These are phyloP conservation scores for Lipotes vexillifer DNA, from an alignment of 2,113 vertebrate species.

Conservation along the genomic window DNA sequence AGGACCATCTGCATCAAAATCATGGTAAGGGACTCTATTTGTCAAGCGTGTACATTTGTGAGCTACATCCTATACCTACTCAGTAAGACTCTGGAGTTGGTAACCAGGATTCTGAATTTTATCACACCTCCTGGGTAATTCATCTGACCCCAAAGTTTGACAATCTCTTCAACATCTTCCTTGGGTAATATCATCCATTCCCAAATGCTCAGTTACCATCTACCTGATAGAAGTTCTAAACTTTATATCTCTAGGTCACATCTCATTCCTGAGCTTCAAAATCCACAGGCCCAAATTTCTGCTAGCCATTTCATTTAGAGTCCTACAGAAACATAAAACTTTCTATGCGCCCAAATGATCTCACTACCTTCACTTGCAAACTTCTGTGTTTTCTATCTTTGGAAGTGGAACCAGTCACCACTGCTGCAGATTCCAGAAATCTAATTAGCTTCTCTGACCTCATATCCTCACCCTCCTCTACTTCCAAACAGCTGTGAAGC, in stretches of 20 bases:
- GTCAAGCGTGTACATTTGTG: background rate
- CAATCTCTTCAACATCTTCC: background rate
- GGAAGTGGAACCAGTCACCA: background rate
- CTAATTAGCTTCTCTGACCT: background rate
- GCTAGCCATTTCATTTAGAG: background rate
- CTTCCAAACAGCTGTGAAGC: background rate
- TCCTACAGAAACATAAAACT: background rate
- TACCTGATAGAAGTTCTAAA: background rate
- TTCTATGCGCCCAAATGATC: background rate
- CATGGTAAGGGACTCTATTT: background rate
- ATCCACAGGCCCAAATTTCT: background rate
- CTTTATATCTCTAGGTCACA: background rate
- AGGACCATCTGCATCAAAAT: background rate
- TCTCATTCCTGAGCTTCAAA: background rate
- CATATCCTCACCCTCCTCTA: background rate
- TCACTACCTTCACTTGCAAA: background rate
- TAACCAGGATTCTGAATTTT: background rate
- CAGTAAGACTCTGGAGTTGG: background rate
- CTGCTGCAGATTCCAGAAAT: background rate
- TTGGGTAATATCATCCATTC: background rate
- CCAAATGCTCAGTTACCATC: background rate
- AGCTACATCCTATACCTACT: background rate
- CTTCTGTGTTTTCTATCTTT: background rate
- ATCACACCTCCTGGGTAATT: background rate
- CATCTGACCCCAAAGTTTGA: background rate